These are phyloP conservation scores for Psix sp. DNA, from an alignment of 1,140 invertebrate genomes.

Conservation along the genomic window DNA sequence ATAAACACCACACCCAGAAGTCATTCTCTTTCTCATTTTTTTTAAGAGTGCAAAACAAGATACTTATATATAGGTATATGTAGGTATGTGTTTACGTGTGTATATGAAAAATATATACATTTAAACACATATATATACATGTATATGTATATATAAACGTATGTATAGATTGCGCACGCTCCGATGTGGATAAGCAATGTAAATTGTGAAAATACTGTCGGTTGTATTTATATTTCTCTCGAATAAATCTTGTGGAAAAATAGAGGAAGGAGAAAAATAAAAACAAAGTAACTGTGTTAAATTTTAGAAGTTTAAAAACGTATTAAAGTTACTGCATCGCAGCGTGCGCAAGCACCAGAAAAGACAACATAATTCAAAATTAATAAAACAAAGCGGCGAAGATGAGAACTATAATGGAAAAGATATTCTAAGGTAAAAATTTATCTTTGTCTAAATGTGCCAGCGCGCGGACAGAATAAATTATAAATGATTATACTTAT, in stretches of 20 bases:
- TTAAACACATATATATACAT: slow-evolving; percentile 2
- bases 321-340: slow-evolving; percentile 9
- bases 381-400: slow-evolving; percentile 30
- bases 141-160: slow-evolving; percentile 26
- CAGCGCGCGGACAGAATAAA: slow-evolving; percentile 62
- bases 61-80: slow-evolving; percentile 61
- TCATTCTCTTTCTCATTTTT: slow-evolving; percentile 53
- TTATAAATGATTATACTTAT: slow-evolving; percentile 71
- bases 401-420: slow-evolving; percentile 27
- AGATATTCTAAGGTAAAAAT: slow-evolving; percentile 51
- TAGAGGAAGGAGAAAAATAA: slow-evolving; percentile 2
- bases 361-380: slow-evolving; percentile 47
- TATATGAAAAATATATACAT: no score
- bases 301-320: background rate
- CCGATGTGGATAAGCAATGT: slow-evolving; percentile 31
- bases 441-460: slow-evolving; percentile 60
- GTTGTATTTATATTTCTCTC: slow-evolving; percentile 5
- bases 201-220: slow-evolving; percentile 14
- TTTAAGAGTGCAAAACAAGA: slow-evolving; percentile 47
- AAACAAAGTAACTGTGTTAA: background rate
- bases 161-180: slow-evolving; percentile 55
- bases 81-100: no score
- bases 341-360: slow-evolving; percentile 38
- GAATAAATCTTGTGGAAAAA: no score
- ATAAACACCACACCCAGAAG: slow-evolving; percentile 54